Evolutionary conservation across 2,113 vertebrate species (phyloP).

Genomic region (Agelaius tricolor): DNA sequence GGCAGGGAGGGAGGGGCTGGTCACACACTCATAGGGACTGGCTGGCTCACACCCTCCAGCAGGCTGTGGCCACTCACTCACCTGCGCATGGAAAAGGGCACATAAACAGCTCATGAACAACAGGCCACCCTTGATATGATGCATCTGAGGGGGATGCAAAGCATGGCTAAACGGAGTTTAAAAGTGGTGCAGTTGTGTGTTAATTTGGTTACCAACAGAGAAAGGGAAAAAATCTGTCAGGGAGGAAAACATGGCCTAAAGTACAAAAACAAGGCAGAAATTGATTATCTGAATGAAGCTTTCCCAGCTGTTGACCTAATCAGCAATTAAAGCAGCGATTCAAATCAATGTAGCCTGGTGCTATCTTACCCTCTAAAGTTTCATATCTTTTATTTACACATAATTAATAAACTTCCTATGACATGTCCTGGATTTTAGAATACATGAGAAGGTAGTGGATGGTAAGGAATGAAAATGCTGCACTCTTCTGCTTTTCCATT

Average conservation of each 20-base stretch:
- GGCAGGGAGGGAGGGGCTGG: not conserved
- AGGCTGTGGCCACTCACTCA: not conserved
- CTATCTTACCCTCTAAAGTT: not conserved
- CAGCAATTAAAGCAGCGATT: not conserved
- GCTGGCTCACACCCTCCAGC: fast-evolving
- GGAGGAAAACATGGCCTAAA: not conserved
- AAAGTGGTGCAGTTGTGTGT: not conserved
- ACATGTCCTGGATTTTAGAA: not conserved
- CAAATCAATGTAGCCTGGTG: not conserved
- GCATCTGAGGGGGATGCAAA: not conserved
- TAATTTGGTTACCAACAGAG: not conserved
- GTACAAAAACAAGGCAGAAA: not conserved
- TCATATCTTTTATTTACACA: not conserved
- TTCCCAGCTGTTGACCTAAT: not conserved
- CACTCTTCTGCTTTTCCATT: not conserved
- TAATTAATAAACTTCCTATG: not conserved
- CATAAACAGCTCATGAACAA: not conserved
- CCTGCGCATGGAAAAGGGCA: not conserved
- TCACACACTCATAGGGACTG: fast-evolving
- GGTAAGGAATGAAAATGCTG: not conserved
- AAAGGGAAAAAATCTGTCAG: not conserved
- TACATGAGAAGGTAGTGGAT: not conserved
- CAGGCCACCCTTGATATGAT: fast-evolving
- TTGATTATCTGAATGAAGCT: not conserved
- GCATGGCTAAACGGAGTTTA: not conserved